A percentile compares a stretch with the other conserved stretches of the same genome.
These are phyloP conservation scores for Oryzias melastigma DNA, from an alignment of 2,113 vertebrate species.

Conservation along the genomic window DNA sequence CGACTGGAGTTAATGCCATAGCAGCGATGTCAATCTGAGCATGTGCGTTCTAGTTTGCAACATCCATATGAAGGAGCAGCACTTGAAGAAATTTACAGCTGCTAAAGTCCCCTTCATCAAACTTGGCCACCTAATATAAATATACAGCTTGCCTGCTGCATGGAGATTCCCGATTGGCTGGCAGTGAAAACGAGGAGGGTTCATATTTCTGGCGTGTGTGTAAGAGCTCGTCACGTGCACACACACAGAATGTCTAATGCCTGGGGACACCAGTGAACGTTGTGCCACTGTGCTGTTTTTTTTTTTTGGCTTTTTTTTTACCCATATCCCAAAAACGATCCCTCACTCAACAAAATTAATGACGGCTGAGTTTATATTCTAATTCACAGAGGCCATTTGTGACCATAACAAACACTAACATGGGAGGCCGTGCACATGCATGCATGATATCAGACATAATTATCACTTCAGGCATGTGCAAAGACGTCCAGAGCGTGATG, in stretches of 20 bases:
- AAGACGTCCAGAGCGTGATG: neutral
- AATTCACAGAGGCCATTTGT: neutral
- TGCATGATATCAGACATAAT: neutral
- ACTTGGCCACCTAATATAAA: slow-evolving; percentile 8
- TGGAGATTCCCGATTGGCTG: slow-evolving; percentile 20
- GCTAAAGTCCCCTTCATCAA: slow-evolving; percentile 29
- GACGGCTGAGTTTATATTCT: neutral
- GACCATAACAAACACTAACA: neutral
- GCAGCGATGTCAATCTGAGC: slow-evolving; percentile 45
- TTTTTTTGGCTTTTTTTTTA: neutral
- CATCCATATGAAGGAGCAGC: slow-evolving; percentile 13
- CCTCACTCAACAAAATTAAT: neutral
- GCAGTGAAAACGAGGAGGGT: neutral
- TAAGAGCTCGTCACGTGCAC: neutral
- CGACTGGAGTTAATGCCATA: slow-evolving; percentile 20
- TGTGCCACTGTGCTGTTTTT: slow-evolving; percentile 6
- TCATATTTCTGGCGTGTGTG: slow-evolving; percentile 4
- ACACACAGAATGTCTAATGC: slow-evolving; percentile 8
- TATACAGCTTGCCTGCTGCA: slow-evolving; percentile 12
- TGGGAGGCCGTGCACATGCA: neutral
- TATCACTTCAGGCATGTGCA: no score
- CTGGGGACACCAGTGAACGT: slow-evolving; percentile 34
- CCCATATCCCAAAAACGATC: slow-evolving; percentile 18
- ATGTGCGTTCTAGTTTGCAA: slow-evolving; percentile 27
- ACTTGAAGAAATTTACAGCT: slow-evolving; percentile 41